Evolutionary conservation across 1,140 invertebrate species (phyloP).

Genomic region (Zaprionus kolodkinae): DNA sequence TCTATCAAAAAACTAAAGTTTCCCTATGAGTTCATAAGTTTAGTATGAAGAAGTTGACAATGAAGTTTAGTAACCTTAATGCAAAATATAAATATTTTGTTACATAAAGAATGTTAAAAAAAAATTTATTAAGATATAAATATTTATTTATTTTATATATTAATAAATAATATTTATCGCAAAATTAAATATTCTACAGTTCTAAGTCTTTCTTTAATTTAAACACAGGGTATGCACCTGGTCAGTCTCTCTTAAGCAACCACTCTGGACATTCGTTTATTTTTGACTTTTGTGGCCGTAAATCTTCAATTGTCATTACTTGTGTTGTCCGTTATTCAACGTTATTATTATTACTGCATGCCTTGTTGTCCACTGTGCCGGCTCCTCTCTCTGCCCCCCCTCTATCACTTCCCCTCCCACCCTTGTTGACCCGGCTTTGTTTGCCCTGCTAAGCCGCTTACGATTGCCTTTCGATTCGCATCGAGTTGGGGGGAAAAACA

Average conservation of each 20-base stretch:
- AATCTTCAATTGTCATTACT: constrained; percentile 76
- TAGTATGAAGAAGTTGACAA: not conserved
- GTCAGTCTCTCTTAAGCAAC: not conserved
- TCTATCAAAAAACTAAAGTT: not conserved
- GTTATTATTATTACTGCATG: constrained; percentile 61
- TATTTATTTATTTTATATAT: no score
- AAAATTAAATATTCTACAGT: no score
- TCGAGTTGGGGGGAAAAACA: constrained; percentile 7
- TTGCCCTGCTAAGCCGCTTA: constrained; percentile 30
- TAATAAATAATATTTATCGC: no score
- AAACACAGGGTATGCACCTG: not conserved
- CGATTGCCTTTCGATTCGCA: constrained; percentile 32
- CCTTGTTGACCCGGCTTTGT: not conserved
- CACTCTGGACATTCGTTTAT: constrained; percentile 21
- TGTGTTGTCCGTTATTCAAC: constrained; percentile 71
- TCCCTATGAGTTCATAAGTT: not conserved
- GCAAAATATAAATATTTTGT: no score
- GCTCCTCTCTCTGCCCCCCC: not conserved
- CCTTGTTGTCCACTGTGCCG: not conserved
- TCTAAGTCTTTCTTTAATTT: not conserved
- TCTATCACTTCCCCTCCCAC: not conserved
- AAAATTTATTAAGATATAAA: no score
- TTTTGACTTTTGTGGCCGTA: constrained; percentile 36
- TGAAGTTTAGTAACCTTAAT: no score
- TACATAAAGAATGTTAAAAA: no score